Evolutionary conservation across 2,797 vertebrate species (phyloP).

Genomic region (Adrianichthys oophorus): DNA sequence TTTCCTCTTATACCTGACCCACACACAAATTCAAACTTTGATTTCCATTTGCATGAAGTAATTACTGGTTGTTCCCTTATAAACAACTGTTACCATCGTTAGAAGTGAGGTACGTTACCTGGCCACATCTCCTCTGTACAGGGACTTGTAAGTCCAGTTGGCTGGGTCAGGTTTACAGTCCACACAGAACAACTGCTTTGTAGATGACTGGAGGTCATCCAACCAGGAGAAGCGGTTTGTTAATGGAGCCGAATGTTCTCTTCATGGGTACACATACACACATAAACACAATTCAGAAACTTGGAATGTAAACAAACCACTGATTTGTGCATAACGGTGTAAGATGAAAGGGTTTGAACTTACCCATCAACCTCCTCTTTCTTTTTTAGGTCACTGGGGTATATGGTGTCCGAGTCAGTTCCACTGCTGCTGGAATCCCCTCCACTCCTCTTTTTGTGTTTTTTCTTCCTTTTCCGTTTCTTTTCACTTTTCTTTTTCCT

Average conservation of each 20-base stretch:
- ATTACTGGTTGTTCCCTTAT: not conserved
- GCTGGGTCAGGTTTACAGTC: constrained; percentile 88
- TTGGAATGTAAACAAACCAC: not conserved
- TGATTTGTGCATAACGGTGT: not conserved
- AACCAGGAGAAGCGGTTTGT: constrained; percentile 83
- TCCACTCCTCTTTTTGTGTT: constrained; percentile 76
- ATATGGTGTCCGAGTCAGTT: constrained; percentile 72
- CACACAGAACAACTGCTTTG: constrained; percentile 80
- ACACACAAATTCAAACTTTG: constrained; percentile 8
- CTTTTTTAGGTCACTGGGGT: constrained; percentile 71
- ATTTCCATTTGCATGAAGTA: not conserved
- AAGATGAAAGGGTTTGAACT: not conserved
- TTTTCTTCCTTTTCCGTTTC: constrained; percentile 83
- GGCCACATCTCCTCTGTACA: constrained; percentile 91
- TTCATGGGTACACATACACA: constrained; percentile 19
- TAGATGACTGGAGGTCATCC: constrained; percentile 82
- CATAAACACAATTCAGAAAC: constrained; percentile 1
- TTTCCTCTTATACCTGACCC: constrained; percentile 87
- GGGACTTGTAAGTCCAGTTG: constrained; percentile 96
- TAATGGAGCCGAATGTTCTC: constrained; percentile 37
- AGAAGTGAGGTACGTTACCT: constrained; percentile 73
- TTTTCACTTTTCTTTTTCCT: constrained; percentile 84
- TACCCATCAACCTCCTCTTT: constrained; percentile 55
- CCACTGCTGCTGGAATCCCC: constrained; percentile 67
- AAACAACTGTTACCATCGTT: too few relatives aligned